A percentile compares a stretch with the other conserved stretches of the same genome.
Evolutionary conservation across 1,140 invertebrate species (phyloP).

Genomic region (Muscidifurax raptorellus): DNA sequence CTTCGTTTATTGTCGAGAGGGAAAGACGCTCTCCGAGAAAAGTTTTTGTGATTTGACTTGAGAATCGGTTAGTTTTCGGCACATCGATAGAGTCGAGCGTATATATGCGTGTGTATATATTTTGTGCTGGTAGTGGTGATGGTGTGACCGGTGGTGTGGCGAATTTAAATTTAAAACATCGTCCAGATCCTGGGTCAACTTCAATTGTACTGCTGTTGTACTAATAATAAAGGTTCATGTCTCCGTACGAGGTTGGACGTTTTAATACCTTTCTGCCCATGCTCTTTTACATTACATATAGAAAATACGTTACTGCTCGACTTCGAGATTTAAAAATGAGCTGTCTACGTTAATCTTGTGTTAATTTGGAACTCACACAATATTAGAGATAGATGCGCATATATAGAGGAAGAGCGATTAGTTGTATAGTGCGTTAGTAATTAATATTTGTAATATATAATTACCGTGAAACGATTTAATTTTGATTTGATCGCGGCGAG

Average conservation of each 20-base stretch:
- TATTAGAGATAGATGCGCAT: neutral
- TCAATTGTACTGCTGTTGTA: conserved; percentile 27
- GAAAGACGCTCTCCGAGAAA: neutral
- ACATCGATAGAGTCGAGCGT: neutral
- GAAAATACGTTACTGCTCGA: no score
- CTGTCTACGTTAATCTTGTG: no score
- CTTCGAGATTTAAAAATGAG: no score
- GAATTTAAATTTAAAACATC: neutral
- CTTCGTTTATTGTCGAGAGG: conserved; percentile 14
- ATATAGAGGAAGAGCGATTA: neutral
- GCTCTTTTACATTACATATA: neutral
- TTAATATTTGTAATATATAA: neutral
- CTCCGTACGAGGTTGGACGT: neutral
- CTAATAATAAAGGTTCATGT: conserved; percentile 23
- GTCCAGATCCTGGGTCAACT: neutral
- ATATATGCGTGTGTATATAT: neutral
- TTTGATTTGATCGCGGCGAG: neutral
- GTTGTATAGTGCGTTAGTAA: neutral
- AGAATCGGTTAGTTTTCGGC: neutral
- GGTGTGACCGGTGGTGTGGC: neutral
- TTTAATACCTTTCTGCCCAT: conserved; percentile 18
- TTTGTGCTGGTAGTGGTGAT: neutral
- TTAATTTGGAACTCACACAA: no score
- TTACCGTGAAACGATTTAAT: neutral
- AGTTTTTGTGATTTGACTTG: neutral